Evolutionary conservation across 2,888 invertebrate species (phyloP), one percentile per base, ranked within the genome.

Genomic region (Pocota personata): DNA sequence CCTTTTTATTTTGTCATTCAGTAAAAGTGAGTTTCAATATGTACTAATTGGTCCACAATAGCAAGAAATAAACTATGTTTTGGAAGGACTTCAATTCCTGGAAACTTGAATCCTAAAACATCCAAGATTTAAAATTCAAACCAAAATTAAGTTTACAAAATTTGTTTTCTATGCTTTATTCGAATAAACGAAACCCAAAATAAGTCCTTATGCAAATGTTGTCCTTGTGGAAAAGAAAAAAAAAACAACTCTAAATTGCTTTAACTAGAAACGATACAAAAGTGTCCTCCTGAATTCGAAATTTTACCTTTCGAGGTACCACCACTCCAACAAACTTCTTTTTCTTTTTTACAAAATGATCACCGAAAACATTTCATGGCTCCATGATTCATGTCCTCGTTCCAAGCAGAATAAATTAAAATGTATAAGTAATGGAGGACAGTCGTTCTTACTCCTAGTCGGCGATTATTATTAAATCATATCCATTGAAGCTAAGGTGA

Each of bases 391-490:
- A 75, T 76, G 64, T 37, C 37, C 55, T n/a, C 10, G 3, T 37
- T 14, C 32, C 48, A 79, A 72, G 40, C 6, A 16, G 76, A 76
- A 76, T 82, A 76, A 76, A 82, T 82, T 82, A 58, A 71, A 50
- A 37, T 55, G n/a, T n/a, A 1, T 19, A 43, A 30, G 10, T 24
- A 64, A 52, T 24, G 35, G 3, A n/a, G 35, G 30, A 24, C 14
- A 21, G 35, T 64, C 19, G n/a, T 21, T 8, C 24, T 32, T 32
- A 19, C 58, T 50, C 21, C n/a, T n/a, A n/a, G n/a, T 12, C 27
- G 50, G 21, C 21, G 14, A 46, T 46, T 60, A 72, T 83, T 83
- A 78, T 83, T 78, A 67, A 83, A 83, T 78, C 77, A 83, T 72
- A 66, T 58, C 58, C 52, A 50, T 24, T 71, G 40, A 40, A 58